Conservation (phyloP, 2,113 vertebrate species). For the Charadrius vociferus region DNA sequence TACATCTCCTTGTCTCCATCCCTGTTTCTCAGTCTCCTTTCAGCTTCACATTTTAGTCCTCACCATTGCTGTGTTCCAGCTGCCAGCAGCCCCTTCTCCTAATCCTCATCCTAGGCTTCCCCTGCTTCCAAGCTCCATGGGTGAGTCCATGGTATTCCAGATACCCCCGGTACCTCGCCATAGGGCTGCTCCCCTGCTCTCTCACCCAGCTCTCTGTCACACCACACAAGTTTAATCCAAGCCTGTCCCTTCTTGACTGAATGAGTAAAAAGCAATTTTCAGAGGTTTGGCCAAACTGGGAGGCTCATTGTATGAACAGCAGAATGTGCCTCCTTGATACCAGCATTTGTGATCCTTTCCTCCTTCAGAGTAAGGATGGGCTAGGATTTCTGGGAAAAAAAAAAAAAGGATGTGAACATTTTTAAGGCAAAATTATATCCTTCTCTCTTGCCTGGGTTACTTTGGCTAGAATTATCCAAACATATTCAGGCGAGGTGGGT, state of each 20-base stretch:
- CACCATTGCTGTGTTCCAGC: not conserved
- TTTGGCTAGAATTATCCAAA: not conserved
- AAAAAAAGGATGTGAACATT: not conserved
- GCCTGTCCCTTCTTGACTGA: not conserved
- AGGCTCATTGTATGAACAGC: not conserved
- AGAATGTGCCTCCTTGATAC: not conserved
- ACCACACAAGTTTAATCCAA: not conserved
- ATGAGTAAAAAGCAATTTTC: not conserved
- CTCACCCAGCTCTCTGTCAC: not conserved
- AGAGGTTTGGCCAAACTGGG: not conserved
- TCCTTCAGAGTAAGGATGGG: not conserved
- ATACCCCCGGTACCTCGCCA: not conserved
- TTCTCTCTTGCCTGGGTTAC: not conserved
- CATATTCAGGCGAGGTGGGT: not conserved
- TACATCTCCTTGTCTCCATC: not conserved
- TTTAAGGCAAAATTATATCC: not conserved
- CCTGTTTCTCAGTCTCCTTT: not conserved
- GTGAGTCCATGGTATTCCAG: not conserved
- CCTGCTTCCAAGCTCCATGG: not conserved
- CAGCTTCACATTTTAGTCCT: not conserved
- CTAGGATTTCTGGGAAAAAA: not conserved
- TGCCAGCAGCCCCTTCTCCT: not conserved
- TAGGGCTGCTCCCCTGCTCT: not conserved
- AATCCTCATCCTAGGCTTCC: not conserved
- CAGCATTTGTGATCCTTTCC: not conserved